Conservation (phyloP, 2,113 vertebrate genomes). For the Chaetodon auriga region DNA sequence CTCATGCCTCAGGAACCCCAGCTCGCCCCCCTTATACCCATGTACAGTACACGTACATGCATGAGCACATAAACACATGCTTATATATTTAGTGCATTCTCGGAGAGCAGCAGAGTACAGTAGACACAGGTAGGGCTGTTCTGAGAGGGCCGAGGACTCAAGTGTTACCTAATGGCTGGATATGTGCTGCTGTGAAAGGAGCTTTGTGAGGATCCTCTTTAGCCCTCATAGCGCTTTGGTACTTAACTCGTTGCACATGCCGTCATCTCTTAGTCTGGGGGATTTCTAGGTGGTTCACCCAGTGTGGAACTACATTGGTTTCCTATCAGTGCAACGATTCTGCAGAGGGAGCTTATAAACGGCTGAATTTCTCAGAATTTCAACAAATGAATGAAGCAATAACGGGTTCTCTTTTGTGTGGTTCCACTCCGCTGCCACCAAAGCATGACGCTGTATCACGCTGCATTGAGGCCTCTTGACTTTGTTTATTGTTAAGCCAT, state of each 20-base stretch:
- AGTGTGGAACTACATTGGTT: conserved; percentile 10
- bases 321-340: conserved; percentile 10
- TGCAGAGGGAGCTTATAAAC: not conserved
- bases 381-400: conserved; percentile 32
- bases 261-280: conserved; percentile 40
- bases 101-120: conserved; percentile 22
- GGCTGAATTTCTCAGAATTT: conserved; percentile 11
- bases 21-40: conserved; percentile 17
- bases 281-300: conserved; percentile 18
- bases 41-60: conserved; percentile 42
- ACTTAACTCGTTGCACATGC: conserved; percentile 25
- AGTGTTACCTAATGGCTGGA: conserved; percentile 68
- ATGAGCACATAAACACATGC: conserved; percentile 61
- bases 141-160: conserved; percentile 36
- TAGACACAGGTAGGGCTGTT: conserved; percentile 73
- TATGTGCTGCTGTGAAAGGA: conserved; percentile 65
- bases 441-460: conserved; percentile 47
- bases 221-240: conserved; percentile 10
- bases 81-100: conserved; percentile 37
- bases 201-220: conserved; percentile 73
- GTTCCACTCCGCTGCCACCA: conserved; percentile 26
- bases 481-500: conserved; percentile 77
- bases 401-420: conserved; percentile 37
- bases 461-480: conserved; percentile 53
- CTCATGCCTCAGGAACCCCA: conserved; percentile 47